Percentiles rank a stretch among this genome's conserved stretches.
Evolutionary conservation across 2,888 invertebrate genomes (phyloP).

Genomic region (Colostygia pectinataria): DNA sequence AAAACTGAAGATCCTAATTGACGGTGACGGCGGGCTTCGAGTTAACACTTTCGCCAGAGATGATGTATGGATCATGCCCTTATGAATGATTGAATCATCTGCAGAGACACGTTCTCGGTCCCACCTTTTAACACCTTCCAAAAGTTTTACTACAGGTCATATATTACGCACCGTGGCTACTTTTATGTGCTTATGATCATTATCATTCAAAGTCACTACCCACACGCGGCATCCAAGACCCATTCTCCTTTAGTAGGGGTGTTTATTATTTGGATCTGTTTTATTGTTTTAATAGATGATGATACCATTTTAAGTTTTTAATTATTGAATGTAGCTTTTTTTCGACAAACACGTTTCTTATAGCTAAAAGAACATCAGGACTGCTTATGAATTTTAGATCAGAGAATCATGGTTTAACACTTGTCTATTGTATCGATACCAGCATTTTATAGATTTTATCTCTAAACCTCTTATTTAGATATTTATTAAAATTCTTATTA

Average conservation of each 20-base stretch:
- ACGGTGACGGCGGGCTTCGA: slow-evolving; percentile 51
- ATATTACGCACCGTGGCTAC: slow-evolving; percentile 75
- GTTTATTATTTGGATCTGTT: slow-evolving; percentile 41
- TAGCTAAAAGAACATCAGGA: too few relatives aligned
- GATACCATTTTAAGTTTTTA: not conserved
- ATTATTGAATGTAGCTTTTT: too few relatives aligned
- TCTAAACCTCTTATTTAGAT: too few relatives aligned
- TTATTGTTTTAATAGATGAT: slow-evolving; percentile 39
- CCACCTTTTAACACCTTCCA: slow-evolving; percentile 80
- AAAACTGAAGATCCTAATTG: slow-evolving; percentile 59
- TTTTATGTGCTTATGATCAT: slow-evolving; percentile 80
- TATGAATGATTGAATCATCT: slow-evolving; percentile 81
- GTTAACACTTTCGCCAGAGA: slow-evolving; percentile 76
- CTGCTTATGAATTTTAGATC: too few relatives aligned
- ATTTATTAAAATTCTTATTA: too few relatives aligned
- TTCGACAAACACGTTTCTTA: too few relatives aligned
- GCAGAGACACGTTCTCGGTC: slow-evolving; percentile 72
- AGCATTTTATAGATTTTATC: too few relatives aligned
- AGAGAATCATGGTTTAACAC: too few relatives aligned
- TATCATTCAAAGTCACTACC: slow-evolving; percentile 78
- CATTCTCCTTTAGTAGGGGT: slow-evolving; percentile 41
- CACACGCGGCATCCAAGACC: slow-evolving; percentile 58
- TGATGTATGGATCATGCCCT: slow-evolving; percentile 78
- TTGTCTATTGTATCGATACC: too few relatives aligned
- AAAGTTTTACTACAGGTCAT: slow-evolving; percentile 78